Base-by-base conservation (phyloP, 2,113 vertebrate species). In the Odocoileus hemionus region DNA sequence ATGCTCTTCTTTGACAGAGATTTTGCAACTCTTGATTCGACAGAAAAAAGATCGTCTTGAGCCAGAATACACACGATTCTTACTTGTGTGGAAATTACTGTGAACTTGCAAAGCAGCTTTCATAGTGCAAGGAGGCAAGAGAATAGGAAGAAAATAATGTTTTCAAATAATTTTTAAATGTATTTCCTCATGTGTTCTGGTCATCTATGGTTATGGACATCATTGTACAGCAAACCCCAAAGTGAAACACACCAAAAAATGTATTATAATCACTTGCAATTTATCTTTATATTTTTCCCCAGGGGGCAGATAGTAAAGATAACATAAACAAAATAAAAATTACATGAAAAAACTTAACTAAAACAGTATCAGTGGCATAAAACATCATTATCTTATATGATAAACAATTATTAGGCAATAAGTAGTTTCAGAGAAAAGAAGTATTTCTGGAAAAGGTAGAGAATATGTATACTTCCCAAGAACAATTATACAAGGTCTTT, bases 41-140 rank as follows among this genome's bases (percentile, higher is more conserved):
- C 99, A 99, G 99, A 99, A 99, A 97, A 99, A 99, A 15, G 99
- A 99, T 19, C 99, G 99, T 7, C 99, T 98, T 17, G 99, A 99
- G 64, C 99, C 99, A 0, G 99, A 99, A 80, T 99, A 99, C 3
- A 99, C 98, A 25, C 98, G 97, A 7, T 99, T 99, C 5, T 99
- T 99, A 54, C 99, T 99, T 0, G 99, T 99, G 2, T 99, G 98
- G 97, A 99, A 99, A 98, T 99, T 99, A 0, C 99, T 99, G 98
- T 99, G 99, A 88, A 99, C 99, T 4, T 99, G 99, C 78, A 99
- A 99, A 61, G 99, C 99, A 94, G 99, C 99, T 99, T 95, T 92
- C 28, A 36, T 0, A 43, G 79, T 13, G n/a, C 83, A 70, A 54
- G 30, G 7, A 17, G 55, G n/a, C 25, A 60, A 76, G 67, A 98